phyloP scores from a whole-genome alignment of 2,797 vertebrate genomes.

The Allobates femoralis region DNA sequence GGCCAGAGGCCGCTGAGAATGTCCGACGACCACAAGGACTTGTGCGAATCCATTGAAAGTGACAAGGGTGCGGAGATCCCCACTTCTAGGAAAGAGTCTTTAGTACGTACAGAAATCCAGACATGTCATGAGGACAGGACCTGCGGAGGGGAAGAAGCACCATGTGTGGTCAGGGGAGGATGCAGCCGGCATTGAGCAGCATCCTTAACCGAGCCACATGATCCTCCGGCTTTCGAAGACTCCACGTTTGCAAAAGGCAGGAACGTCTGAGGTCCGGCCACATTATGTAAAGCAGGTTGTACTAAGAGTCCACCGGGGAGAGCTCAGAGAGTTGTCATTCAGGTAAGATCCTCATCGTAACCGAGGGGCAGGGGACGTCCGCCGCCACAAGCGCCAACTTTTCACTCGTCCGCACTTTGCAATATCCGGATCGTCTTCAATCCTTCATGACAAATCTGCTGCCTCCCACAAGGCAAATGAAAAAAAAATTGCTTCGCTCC shows the following conservation, averaged over 20 bases:
- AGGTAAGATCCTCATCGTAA: constrained; percentile 61
- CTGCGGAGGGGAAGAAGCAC: constrained; percentile 65
- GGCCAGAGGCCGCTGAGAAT: constrained; percentile 78
- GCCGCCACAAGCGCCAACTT: constrained; percentile 54
- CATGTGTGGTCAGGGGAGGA: constrained; percentile 72
- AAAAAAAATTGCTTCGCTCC: constrained; percentile 66
- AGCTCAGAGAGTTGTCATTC: constrained; percentile 48
- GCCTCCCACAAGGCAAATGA: constrained; percentile 49
- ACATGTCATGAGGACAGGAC: background rate
- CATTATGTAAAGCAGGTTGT: constrained; percentile 64
- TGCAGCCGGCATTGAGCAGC: constrained; percentile 46
- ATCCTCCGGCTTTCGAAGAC: constrained; percentile 55
- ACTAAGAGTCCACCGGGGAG: constrained; percentile 56
- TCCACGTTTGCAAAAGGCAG: constrained; percentile 64
- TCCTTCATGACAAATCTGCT: constrained; percentile 66
- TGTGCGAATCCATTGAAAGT: constrained; percentile 87
- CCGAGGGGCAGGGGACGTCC: constrained; percentile 62
- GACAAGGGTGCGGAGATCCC: constrained; percentile 25
- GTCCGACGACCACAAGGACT: constrained; percentile 80
- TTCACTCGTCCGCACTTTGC: constrained; percentile 59
- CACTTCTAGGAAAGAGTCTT: background rate
- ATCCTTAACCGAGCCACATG: background rate
- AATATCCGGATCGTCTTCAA: constrained; percentile 67
- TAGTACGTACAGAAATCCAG: constrained; percentile 40
- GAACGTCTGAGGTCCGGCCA: constrained; percentile 56